A percentile compares a stretch with the other conserved stretches of the same genome.
Conservation (phyloP, 2,113 vertebrate species). For the Tympanuchus pallidicinctus region DNA sequence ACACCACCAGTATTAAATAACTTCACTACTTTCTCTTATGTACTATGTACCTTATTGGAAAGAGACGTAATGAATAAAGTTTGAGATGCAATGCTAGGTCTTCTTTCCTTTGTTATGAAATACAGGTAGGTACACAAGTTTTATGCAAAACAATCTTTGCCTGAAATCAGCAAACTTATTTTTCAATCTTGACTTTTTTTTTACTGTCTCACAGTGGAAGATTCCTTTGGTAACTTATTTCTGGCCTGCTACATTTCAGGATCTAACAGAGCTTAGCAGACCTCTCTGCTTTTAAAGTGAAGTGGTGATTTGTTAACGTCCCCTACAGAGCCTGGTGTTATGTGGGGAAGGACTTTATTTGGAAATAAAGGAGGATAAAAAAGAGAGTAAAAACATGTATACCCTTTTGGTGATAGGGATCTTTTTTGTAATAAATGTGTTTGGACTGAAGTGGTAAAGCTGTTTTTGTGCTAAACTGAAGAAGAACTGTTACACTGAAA, state of each 20-base stretch:
- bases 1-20: not conserved
- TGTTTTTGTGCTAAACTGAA: not conserved
- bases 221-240: not conserved
- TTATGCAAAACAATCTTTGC: not conserved
- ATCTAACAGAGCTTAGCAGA: not conserved
- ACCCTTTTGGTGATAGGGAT: not conserved
- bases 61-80: not conserved
- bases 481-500: not conserved
- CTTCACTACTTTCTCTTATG: not conserved
- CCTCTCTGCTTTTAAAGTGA: not conserved
- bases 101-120: not conserved
- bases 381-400: not conserved
- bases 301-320: constrained; percentile 23
- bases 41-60: not conserved
- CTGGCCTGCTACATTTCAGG: not conserved
- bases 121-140: not conserved
- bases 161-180: not conserved
- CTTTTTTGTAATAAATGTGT: not conserved
- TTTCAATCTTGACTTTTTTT: not conserved
- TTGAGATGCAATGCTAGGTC: not conserved
- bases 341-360: not conserved
- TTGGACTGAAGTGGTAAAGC: not conserved
- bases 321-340: not conserved
- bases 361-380: not conserved
- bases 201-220: not conserved